Evolutionary conservation across 2,888 invertebrate species (phyloP), one percentile per base, ranked within the genome.

Genomic region (Seira musarum): DNA sequence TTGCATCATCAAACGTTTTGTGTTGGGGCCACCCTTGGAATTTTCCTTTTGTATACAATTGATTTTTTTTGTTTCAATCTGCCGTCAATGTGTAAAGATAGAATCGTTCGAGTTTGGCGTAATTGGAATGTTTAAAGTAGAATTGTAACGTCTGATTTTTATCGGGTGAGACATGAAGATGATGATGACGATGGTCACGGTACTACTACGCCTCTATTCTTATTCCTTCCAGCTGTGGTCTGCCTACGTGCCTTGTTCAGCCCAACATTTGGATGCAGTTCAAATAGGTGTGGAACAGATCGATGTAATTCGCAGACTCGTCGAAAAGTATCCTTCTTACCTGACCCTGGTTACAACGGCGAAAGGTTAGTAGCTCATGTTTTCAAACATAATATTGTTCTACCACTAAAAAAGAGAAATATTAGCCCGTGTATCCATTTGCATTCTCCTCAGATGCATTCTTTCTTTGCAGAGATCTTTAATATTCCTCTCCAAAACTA

Each of bases 251-350:
- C 81, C 83, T 8, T 89, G 89, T 78, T 77, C 74, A 10, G 81
- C 82, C 60, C 84, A 84, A 71, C 82, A 84, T 80, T 78, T 88
- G 83, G 89, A 90, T 79, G 88, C 89, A 1, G 88, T 89, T n/a
- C 87, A 89, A 69, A 85, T 87, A 40, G 88, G 88, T n/a, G 84
- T 90, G 61, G 89, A 89, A 63, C 90, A 89, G 83, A 87, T 88
- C 53, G 90, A 90, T 85, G 87, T 88, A 75, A 89, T 89, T 80
- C 88, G 88, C 80, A 88, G 89, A 69, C 84, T 87, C 22, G 85
- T 86, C 17, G 87, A 85, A 63, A 87, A 85, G 72, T 87, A 87
- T 80, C 85, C 85, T 35, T 69, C 74, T 70, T 82, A 85, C 80
- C 75, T 87, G 74, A 82, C 81, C 75, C 84, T 87, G 70, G 87